Evolutionary conservation across 1,140 invertebrate species (phyloP).

Genomic region (Pseudomyrmex flavicornis): DNA sequence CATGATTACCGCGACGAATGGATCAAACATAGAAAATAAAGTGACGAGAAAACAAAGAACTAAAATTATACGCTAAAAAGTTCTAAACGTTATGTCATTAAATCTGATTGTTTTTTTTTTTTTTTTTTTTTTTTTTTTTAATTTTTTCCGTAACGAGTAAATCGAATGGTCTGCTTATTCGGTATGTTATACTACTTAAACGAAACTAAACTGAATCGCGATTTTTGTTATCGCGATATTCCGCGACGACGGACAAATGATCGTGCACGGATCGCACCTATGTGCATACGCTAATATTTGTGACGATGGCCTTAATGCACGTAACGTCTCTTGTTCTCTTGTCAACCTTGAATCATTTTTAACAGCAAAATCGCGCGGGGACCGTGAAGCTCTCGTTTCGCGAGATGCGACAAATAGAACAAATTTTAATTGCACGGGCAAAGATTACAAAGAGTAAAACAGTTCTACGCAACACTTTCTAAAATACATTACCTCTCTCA

Average conservation of each 20-base stretch:
- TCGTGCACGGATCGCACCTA: constrained; percentile 2
- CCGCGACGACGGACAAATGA: neutral
- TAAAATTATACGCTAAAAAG: too few species aligned
- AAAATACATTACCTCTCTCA: too few species aligned
- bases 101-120: constrained; percentile 1
- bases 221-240: neutral
- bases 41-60: neutral
- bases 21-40: neutral
- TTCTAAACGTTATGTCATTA: neutral
- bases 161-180: neutral
- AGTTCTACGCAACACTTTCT: neutral
- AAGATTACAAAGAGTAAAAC: too few species aligned
- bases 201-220: neutral
- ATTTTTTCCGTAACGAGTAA: neutral
- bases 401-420: neutral
- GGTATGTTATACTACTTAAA: neutral
- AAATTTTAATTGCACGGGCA: constrained; percentile 36
- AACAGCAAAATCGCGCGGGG: constrained; percentile 44
- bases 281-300: constrained; percentile 27
- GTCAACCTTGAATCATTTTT: constrained; percentile 58
- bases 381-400: constrained; percentile 37
- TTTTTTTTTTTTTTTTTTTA: constrained; percentile 33
- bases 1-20: neutral
- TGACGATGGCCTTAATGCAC: constrained; percentile 39
- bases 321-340: constrained; percentile 11